Conservation (phyloP, 2,113 vertebrate species). For the Thunnus maccoyii region DNA sequence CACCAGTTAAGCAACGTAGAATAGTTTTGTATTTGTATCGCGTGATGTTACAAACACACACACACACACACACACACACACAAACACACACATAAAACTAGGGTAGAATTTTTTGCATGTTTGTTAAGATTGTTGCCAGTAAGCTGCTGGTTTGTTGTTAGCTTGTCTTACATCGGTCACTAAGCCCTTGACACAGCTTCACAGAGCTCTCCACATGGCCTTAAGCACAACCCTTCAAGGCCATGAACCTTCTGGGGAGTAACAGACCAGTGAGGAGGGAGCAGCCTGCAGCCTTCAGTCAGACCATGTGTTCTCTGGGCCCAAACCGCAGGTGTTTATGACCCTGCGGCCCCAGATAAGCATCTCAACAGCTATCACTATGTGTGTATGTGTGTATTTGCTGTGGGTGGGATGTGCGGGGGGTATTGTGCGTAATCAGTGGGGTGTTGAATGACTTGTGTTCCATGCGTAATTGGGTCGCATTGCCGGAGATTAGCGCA, state of each 20-base stretch:
- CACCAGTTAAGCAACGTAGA: slow-evolving; percentile 27
- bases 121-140: slow-evolving; percentile 26
- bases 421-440: slow-evolving; percentile 69
- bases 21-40: background rate
- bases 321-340: slow-evolving; percentile 74
- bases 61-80: background rate
- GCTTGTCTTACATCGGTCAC: slow-evolving; percentile 47
- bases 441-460: slow-evolving; percentile 79
- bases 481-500: slow-evolving; percentile 79
- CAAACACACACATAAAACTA: background rate
- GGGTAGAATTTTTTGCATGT: slow-evolving; percentile 1
- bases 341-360: slow-evolving; percentile 50
- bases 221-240: slow-evolving; percentile 36
- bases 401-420: slow-evolving; percentile 38
- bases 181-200: slow-evolving; percentile 55
- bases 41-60: background rate
- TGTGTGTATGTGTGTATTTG: slow-evolving; percentile 50
- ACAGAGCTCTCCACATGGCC: slow-evolving; percentile 23
- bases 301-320: slow-evolving; percentile 20
- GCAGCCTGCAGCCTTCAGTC: slow-evolving; percentile 25
- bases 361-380: slow-evolving; percentile 58
- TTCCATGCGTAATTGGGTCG: slow-evolving; percentile 80
- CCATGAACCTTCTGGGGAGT: slow-evolving; percentile 40
- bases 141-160: slow-evolving; percentile 27
- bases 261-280: slow-evolving; percentile 12